These are phyloP conservation scores for Lates calcarifer DNA, from an alignment of 2,113 vertebrate genomes.

Conservation along the genomic window DNA sequence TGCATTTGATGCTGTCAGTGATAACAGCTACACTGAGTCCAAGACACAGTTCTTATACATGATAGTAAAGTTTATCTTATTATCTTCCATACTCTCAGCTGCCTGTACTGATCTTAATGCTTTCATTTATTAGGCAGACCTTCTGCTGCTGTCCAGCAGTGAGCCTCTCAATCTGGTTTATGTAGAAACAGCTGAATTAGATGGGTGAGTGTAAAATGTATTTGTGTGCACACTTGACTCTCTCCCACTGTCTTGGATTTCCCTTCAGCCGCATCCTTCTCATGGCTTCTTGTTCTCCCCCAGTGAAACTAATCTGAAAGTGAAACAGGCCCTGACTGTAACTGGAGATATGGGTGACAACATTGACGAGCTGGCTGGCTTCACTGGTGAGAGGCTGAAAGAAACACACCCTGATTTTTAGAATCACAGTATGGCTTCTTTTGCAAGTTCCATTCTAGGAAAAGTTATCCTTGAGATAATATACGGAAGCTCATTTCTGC, in stretches of 20 bases:
- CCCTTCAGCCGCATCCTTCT: constrained; percentile 7
- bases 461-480: no score
- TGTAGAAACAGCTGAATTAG: constrained; percentile 94
- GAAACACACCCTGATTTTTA: not conserved
- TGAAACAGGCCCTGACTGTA: constrained; percentile 91
- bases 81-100: not conserved
- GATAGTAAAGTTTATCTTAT: not conserved
- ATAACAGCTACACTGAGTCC: not conserved
- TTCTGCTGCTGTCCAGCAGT: constrained; percentile 94
- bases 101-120: not conserved
- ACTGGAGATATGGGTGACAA: constrained; percentile 89
- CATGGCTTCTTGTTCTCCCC: constrained; percentile 26
- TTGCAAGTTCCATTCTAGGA: no score
- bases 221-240: not conserved
- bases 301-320: constrained; percentile 98
- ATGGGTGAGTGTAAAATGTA: constrained; percentile 85
- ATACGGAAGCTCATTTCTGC: no score
- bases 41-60: not conserved
- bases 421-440: not conserved
- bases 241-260: constrained; percentile 16
- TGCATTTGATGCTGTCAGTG: not conserved
- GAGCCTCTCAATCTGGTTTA: constrained; percentile 93
- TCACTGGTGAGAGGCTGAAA: constrained; percentile 85
- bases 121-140: constrained; percentile 88
- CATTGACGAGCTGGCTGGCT: constrained; percentile 85